Percentiles rank a stretch among this genome's conserved stretches.
Evolutionary conservation across 2,888 invertebrate genomes (phyloP).

Genomic region (Thecophora atra): DNA sequence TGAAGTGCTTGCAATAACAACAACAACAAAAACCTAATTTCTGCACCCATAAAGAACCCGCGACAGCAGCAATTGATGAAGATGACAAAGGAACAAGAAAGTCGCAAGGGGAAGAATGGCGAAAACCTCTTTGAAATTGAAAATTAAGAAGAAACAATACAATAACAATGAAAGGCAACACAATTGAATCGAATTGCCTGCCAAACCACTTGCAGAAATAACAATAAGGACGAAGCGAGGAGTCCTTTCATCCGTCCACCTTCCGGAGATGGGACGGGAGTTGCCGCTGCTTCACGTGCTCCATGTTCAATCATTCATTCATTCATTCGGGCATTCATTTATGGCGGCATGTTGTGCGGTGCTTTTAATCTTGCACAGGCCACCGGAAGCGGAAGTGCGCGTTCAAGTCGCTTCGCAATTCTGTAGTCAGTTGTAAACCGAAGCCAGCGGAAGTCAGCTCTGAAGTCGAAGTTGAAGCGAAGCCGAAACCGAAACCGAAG

Average conservation of each 20-base stretch:
- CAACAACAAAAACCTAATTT: constrained; percentile 40
- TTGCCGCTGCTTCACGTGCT: background rate
- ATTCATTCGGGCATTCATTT: constrained; percentile 6
- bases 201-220: constrained; percentile 39
- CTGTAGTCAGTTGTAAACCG: constrained; percentile 16
- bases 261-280: background rate
- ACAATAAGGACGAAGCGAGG: background rate
- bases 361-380: constrained; percentile 32
- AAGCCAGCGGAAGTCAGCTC: constrained; percentile 21
- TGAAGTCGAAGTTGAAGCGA: background rate
- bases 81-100: background rate
- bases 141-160: constrained; percentile 33
- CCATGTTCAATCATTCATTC: background rate
- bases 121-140: constrained; percentile 40
- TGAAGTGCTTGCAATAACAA: constrained; percentile 34
- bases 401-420: constrained; percentile 38
- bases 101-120: constrained; percentile 36
- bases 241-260: background rate
- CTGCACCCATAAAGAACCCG: constrained; percentile 2
- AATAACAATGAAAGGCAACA: constrained; percentile 34
- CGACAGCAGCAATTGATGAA: constrained; percentile 5
- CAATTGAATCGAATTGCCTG: constrained; percentile 60
- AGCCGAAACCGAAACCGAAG: constrained; percentile 37
- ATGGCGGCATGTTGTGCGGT: constrained; percentile 25
- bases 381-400: constrained; percentile 55